phyloP scores from a whole-genome alignment of 2,113 vertebrate species.

The Plecotus auritus region DNA sequence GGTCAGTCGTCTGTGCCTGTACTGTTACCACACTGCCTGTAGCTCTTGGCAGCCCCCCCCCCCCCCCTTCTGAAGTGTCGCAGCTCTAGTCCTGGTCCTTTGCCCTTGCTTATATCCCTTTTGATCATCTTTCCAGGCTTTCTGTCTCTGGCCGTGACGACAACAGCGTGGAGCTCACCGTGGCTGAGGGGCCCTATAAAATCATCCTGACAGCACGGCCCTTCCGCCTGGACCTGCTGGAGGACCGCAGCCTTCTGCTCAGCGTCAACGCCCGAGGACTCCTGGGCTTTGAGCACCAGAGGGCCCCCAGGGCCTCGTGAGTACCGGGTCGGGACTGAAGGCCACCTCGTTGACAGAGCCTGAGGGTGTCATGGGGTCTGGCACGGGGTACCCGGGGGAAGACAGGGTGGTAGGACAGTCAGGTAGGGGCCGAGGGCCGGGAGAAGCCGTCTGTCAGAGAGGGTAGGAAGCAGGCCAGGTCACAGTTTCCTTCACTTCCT shows the following conservation, averaged over 20 bases:
- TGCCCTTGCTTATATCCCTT: background rate
- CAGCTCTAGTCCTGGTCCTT: background rate
- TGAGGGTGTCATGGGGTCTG: background rate
- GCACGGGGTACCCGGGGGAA: background rate
- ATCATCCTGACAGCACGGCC: constrained; percentile 89
- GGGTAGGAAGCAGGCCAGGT: background rate
- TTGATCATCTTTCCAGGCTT: constrained; percentile 76
- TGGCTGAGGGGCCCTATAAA: constrained; percentile 84
- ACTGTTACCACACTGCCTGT: background rate
- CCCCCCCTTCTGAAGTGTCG: background rate
- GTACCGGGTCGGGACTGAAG: constrained; percentile 48
- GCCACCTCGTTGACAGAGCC: background rate
- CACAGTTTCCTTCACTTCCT: background rate
- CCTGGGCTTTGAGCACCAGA: constrained; percentile 90
- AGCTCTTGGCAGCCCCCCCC: background rate
- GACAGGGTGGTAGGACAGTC: background rate
- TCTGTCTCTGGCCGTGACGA: constrained; percentile 88
- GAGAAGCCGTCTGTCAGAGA: background rate
- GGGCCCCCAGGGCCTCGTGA: constrained; percentile 93
- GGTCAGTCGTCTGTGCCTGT: background rate
- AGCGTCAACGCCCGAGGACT: constrained; percentile 93
- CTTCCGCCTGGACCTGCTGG: constrained; percentile 91
- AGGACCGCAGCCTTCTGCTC: constrained; percentile 87
- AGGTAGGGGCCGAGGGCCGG: background rate
- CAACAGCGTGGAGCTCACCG: constrained; percentile 87